Base-by-base conservation (phyloP, 2,888 invertebrate species). In the Zonitis immaculata region DNA sequence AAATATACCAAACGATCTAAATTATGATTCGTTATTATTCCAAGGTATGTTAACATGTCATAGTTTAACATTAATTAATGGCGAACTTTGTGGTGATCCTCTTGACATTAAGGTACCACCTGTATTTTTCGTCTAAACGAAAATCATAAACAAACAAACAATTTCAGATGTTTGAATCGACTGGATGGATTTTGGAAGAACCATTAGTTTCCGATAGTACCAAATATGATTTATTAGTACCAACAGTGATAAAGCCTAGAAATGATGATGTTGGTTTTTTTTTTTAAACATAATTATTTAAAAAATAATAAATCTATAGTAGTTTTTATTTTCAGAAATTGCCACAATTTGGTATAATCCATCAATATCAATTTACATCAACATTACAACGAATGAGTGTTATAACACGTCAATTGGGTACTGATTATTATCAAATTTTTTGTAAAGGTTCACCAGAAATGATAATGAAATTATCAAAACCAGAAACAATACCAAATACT, bases 41-140 rank as follows among this genome's bases (percentile, higher is more conserved):
- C 62, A 88, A 45, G 91, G 90, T 47, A 89, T 97, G 88, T 95
- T 91, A 0, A 85, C 90, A 0, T 97, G 96, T 69, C 97, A 98
- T 76, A 92, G 94, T 2, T 82, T 98, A 45, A 95, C 95, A 0
- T 81, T 94, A 53, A 89, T 99, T 60, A 89, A 95, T 59, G 89
- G 88, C 0, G 84, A 87, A 67, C 78, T 94, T 49, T 87, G 88
- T 39, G 98, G 98, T 0, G 98, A 99, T 77, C 98, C 98, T 0
- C 77, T 99, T 20, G 98, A 99, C 71, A 78, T 97, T 9, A 95
- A 92, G 79, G 86, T 85, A 66, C 32, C 14, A 32, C 14, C 2
- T 30, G 1, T 7, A 32, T 32, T 14, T 11, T n/a, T n/a, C n/a
- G n/a, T 73, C 78, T 98, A 25, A 95, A 92, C 82, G 95, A 91